Evolutionary conservation across 1,140 invertebrate species (phyloP).

Genomic region (Sinonovacula constricta): DNA sequence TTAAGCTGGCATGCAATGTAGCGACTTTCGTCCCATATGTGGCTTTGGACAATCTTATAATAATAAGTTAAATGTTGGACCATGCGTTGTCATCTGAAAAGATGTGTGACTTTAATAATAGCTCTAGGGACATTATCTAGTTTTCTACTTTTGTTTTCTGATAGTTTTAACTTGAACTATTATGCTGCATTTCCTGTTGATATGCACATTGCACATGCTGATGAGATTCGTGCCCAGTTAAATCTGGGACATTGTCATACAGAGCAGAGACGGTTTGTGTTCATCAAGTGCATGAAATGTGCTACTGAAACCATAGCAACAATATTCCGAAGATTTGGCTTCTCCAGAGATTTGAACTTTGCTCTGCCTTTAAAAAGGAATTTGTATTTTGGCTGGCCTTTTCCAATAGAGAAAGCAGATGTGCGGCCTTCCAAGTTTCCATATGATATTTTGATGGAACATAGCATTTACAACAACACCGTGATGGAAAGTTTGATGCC

Average conservation of each 20-base stretch:
- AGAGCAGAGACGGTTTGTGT: conserved; percentile 62
- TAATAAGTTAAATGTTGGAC: too few relatives aligned
- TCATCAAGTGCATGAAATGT: conserved; percentile 69
- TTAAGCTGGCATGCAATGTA: too few relatives aligned
- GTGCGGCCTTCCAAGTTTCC: conserved; percentile 53
- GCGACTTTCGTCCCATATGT: too few relatives aligned
- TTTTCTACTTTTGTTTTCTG: not conserved
- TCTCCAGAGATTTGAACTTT: conserved; percentile 58
- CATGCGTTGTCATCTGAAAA: conserved; percentile 10
- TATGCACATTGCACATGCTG: not conserved
- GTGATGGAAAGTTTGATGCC: conserved; percentile 62
- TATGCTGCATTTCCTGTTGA: not conserved
- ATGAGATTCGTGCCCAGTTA: not conserved
- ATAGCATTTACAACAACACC: conserved; percentile 60
- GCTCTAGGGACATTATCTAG: not conserved
- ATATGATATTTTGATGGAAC: conserved; percentile 65
- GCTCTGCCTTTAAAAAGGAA: conserved; percentile 54
- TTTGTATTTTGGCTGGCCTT: conserved; percentile 71
- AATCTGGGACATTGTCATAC: conserved; percentile 11
- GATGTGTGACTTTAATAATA: not conserved
- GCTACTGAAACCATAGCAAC: conserved; percentile 61
- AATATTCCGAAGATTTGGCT: conserved; percentile 62
- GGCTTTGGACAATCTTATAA: too few relatives aligned
- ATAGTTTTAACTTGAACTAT: too few relatives aligned
- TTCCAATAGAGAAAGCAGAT: conserved; percentile 55